These are phyloP conservation scores for Pempheris klunzingeri DNA, from an alignment of 2,797 vertebrate species.

Conservation along the genomic window DNA sequence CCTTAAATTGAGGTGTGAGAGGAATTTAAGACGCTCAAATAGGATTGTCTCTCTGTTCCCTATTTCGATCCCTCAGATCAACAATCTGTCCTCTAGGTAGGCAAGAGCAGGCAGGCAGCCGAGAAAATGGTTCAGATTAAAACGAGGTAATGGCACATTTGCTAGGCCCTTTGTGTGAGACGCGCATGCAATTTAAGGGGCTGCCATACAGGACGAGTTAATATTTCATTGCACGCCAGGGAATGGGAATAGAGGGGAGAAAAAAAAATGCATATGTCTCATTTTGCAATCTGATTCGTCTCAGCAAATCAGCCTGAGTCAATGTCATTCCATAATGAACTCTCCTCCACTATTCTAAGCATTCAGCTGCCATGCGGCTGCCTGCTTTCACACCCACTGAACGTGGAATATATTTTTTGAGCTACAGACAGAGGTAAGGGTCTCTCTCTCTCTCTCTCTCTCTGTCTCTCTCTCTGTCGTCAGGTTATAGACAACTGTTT, in stretches of 20 bases:
- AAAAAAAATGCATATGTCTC: slow-evolving; percentile 73
- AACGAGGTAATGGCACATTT: slow-evolving; percentile 86
- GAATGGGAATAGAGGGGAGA: slow-evolving; percentile 65
- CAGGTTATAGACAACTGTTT: slow-evolving; percentile 63
- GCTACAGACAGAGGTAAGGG: slow-evolving; percentile 29
- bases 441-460: slow-evolving; percentile 24
- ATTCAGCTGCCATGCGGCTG: slow-evolving; percentile 53
- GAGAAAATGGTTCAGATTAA: slow-evolving; percentile 83
- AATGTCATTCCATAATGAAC: slow-evolving; percentile 82
- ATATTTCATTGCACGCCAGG: slow-evolving; percentile 82
- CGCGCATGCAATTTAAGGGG: slow-evolving; percentile 79
- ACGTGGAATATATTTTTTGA: slow-evolving; percentile 59
- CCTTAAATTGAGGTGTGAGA: slow-evolving; percentile 62
- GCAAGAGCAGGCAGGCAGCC: slow-evolving; percentile 63
- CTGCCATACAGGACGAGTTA: slow-evolving; percentile 80
- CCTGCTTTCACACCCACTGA: slow-evolving; percentile 55
- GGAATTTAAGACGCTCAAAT: slow-evolving; percentile 61
- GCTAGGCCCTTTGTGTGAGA: slow-evolving; percentile 78
- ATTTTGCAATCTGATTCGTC: slow-evolving; percentile 84
- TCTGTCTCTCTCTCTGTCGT: slow-evolving; percentile 16
- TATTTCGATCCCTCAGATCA: slow-evolving; percentile 74
- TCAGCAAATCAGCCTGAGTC: slow-evolving; percentile 83
- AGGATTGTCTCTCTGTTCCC: slow-evolving; percentile 63
- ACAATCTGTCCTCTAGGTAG: slow-evolving; percentile 75
- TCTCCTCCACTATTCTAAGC: slow-evolving; percentile 64